Percentiles rank a stretch among this genome's conserved stretches.
Conservation (phyloP, 2,888 invertebrate species). For the Teleogryllus oceanicus region DNA sequence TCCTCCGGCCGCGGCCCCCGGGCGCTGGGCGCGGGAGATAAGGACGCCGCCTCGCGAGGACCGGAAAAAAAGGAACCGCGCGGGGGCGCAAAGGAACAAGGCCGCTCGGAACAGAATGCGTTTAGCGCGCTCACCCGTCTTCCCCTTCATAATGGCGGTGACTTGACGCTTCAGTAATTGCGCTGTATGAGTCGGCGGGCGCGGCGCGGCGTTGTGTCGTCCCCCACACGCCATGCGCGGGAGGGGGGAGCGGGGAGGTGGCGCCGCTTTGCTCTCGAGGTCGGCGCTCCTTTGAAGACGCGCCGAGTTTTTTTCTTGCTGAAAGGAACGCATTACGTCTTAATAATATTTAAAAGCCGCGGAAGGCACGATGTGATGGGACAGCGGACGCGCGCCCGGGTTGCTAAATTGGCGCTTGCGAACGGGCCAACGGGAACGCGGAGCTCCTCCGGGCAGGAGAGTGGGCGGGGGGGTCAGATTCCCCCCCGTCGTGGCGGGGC, state of each 20-base stretch:
- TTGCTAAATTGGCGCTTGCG: not conserved
- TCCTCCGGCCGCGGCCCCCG: not conserved
- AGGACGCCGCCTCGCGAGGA: not conserved
- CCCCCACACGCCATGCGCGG: too few relatives aligned
- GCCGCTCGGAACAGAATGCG: not conserved
- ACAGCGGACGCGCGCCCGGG: not conserved
- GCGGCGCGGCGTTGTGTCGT: not conserved
- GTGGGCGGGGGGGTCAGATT: too few relatives aligned
- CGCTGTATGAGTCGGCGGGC: not conserved
- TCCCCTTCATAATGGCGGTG: conserved; percentile 5
- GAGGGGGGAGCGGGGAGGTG: not conserved
- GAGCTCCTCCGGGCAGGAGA: too few relatives aligned
- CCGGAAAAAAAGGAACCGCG: conserved; percentile 3
- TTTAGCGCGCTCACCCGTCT: conserved; percentile 6
- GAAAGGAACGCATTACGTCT: conserved; percentile 3
- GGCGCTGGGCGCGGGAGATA: not conserved
- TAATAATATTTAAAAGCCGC: conserved; percentile 1
- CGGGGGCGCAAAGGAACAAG: not conserved
- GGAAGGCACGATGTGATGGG: not conserved
- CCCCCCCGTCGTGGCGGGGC: not conserved
- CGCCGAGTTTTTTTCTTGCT: not conserved
- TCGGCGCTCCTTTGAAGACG: conserved; percentile 18
- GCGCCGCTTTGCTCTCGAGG: not conserved
- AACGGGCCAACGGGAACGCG: too few relatives aligned
- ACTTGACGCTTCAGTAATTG: conserved; percentile 4